Evolutionary conservation across 2,797 vertebrate species (phyloP), one percentile per base, ranked within the genome.

Genomic region (Paramormyrops hopkinsi): DNA sequence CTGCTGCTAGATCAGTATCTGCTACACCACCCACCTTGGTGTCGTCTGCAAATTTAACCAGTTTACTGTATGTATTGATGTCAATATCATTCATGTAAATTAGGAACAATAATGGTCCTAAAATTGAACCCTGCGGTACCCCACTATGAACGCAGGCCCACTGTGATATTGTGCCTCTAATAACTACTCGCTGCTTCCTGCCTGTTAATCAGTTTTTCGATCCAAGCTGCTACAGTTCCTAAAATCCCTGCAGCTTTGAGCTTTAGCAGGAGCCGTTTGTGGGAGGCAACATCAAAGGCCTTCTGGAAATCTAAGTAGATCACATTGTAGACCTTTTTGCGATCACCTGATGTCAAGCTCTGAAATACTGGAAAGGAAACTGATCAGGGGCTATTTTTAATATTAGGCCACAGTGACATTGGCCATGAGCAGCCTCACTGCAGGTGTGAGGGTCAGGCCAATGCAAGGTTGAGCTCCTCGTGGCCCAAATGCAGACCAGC

Each of bases 361-460:
- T 51, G 3, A 51, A 51, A 48, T 29, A 84, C 82, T 25, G 2
- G 8, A 22, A 84, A 29, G 82, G n/a, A 48, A 48, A 46, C 46
- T 84, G 48, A 84, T 84, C 44, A 51, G n/a, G 4, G 48, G 46
- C 44, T 84, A 50, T 84, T 84, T 51, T 29, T 84, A 50, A 84
- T 22, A 22, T 22, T 4, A 12, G 82, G 44, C 17, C 46, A 17
- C 1, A 6, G 82, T 48, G 82, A 22, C 44, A 19, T 22, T 11
- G 82, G 6, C n/a, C 46, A 17, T 2, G n/a, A 48, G 22, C n/a
- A 84, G 17, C 19, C 8, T 84, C 2, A 2, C 82, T 46, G 82
- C 82, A 84, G 82, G 82, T 84, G 82, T 51, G 91, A 89, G 91
- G 91, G 92, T 56, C 29, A 76, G 90, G 94, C 93, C 93, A 94